A percentile compares a stretch with the other conserved stretches of the same genome.
These are phyloP conservation scores for Orthosia incerta DNA, from an alignment of 2,888 invertebrate species.

Conservation along the genomic window DNA sequence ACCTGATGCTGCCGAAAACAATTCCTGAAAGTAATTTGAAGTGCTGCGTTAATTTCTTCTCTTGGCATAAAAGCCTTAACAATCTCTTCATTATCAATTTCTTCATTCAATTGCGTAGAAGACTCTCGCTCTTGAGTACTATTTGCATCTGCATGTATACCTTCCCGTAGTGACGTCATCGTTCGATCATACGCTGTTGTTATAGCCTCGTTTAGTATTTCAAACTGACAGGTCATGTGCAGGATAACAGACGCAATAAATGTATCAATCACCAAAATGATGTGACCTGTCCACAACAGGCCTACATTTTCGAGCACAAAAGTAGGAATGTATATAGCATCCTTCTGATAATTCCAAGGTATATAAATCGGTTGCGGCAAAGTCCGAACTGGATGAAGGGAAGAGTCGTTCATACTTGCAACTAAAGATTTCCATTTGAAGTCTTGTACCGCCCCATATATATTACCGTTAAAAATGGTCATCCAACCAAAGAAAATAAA, in stretches of 20 bases:
- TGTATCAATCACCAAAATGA: slow-evolving; percentile 86
- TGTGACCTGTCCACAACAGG: slow-evolving; percentile 86
- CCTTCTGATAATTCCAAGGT: slow-evolving; percentile 84
- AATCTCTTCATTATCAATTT: slow-evolving; percentile 68
- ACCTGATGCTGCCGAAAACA: slow-evolving; percentile 86
- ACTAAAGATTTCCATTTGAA: slow-evolving; percentile 80
- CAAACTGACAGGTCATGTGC: slow-evolving; percentile 86
- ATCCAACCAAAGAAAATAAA: slow-evolving; percentile 87
- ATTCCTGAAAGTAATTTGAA: slow-evolving; percentile 76
- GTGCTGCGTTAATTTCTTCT: slow-evolving; percentile 78
- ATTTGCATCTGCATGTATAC: slow-evolving; percentile 56
- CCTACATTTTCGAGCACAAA: slow-evolving; percentile 83
- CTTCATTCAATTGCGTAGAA: slow-evolving; percentile 23
- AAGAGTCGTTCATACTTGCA: slow-evolving; percentile 74
- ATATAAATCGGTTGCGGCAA: slow-evolving; percentile 87
- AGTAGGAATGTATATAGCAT: slow-evolving; percentile 79
- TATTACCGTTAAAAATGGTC: slow-evolving; percentile 82
- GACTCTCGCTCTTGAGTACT: slow-evolving; percentile 46
- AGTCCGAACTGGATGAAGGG: slow-evolving; percentile 73
- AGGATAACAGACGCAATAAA: slow-evolving; percentile 85
- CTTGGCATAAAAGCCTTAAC: slow-evolving; percentile 73
- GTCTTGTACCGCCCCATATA: slow-evolving; percentile 83
- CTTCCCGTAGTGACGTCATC: slow-evolving; percentile 72
- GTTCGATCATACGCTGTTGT: slow-evolving; percentile 82
- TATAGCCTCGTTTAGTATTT: slow-evolving; percentile 82